These are phyloP conservation scores for Phrynocephalus versicolor DNA, from an alignment of 2,113 vertebrate species.

Conservation along the genomic window DNA sequence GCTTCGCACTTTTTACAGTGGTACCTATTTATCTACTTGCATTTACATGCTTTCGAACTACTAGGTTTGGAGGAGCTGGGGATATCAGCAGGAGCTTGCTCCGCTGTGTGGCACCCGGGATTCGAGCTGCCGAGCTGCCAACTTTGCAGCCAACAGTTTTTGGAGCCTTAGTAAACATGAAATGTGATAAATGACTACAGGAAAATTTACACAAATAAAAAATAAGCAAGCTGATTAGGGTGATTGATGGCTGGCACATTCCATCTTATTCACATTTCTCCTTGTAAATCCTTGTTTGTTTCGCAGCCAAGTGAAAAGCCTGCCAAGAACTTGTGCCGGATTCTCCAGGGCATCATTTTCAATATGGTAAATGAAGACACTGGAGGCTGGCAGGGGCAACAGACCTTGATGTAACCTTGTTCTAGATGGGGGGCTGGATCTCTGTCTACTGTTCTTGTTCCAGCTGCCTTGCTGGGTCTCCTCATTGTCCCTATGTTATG, in stretches of 20 bases:
- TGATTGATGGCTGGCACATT: slow-evolving; percentile 20
- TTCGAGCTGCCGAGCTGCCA: too few species aligned
- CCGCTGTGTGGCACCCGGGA: too few species aligned
- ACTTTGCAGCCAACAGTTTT: too few species aligned
- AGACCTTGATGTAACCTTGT: background rate
- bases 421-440: background rate
- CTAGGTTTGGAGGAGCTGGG: too few species aligned
- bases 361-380: background rate
- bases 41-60: too few species aligned
- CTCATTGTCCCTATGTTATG: background rate
- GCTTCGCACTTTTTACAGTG: too few species aligned
- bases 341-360: background rate
- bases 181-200: background rate
- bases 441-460: background rate
- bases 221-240: slow-evolving; percentile 15
- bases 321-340: background rate
- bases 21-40: too few species aligned
- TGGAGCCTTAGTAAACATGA: background rate
- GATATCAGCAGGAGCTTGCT: too few species aligned
- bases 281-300: slow-evolving; percentile 6
- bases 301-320: background rate
- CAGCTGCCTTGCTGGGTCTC: background rate
- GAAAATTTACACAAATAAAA: slow-evolving; percentile 12
- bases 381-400: background rate
- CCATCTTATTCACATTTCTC: slow-evolving; percentile 16